These are phyloP conservation scores for Pygocentrus nattereri DNA, from an alignment of 2,797 vertebrate species.

Conservation along the genomic window DNA sequence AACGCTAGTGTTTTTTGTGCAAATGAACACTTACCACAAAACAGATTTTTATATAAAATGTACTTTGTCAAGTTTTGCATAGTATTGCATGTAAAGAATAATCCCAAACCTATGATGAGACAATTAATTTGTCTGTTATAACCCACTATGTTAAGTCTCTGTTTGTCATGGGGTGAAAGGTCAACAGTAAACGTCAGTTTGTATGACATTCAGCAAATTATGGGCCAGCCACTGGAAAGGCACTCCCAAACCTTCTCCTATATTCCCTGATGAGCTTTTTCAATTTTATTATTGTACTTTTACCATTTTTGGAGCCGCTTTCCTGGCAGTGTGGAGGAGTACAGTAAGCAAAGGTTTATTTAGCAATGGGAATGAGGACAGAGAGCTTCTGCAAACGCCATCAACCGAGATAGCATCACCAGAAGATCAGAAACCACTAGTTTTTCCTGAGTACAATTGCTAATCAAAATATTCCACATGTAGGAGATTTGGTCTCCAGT, in stretches of 20 bases:
- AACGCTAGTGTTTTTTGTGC: no score
- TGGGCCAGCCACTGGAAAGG: constrained; percentile 14
- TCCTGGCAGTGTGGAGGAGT: constrained; percentile 62
- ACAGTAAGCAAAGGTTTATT: constrained; percentile 66
- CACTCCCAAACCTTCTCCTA: constrained; percentile 35
- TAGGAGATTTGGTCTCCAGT: neutral
- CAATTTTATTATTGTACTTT: constrained; percentile 21
- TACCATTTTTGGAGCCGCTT: constrained; percentile 56
- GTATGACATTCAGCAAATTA: constrained; percentile 26
- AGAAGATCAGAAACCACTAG: constrained; percentile 44
- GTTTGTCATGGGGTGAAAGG: constrained; percentile 50
- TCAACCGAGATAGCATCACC: constrained; percentile 66
- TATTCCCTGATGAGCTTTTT: constrained; percentile 23
- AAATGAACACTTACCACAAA: no score
- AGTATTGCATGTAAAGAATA: no score
- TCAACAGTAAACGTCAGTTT: constrained; percentile 48
- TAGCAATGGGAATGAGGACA: constrained; percentile 60
- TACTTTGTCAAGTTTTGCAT: no score
- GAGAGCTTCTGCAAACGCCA: constrained; percentile 55
- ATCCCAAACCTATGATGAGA: no score
- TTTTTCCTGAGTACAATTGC: constrained; percentile 10
- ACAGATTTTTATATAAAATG: no score
- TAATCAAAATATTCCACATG: constrained; percentile 22
- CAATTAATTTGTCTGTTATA: no score
- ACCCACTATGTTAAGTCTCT: neutral